Evolutionary conservation across 2,113 vertebrate species (phyloP).

Genomic region (Motacilla alba): DNA sequence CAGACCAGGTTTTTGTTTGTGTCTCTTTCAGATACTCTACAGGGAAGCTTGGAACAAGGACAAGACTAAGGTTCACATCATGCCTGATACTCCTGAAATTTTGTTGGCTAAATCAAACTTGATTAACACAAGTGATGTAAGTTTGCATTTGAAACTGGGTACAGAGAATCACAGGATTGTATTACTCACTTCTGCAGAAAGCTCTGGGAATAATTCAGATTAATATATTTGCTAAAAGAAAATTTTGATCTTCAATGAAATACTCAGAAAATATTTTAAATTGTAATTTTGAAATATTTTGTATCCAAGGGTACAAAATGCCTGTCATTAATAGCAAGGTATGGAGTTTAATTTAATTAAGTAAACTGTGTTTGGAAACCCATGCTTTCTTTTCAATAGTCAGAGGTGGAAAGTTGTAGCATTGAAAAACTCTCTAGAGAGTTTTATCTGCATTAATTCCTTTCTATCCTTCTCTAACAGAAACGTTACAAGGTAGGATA

Average conservation of each 20-base stretch:
- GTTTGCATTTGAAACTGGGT: background rate
- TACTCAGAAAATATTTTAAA: background rate
- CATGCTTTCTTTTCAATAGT: background rate
- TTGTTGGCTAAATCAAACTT: constrained; percentile 80
- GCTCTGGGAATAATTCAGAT: background rate
- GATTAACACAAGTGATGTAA: constrained; percentile 85
- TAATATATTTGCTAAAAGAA: background rate
- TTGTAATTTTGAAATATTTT: background rate
- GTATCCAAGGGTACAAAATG: background rate
- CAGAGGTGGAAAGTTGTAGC: background rate
- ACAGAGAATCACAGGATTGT: background rate
- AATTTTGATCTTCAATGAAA: background rate
- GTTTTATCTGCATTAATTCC: background rate
- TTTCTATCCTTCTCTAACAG: constrained; percentile 61
- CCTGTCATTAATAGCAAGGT: background rate
- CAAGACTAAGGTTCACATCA: constrained; percentile 79
- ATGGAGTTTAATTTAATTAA: background rate
- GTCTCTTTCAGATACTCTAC: constrained; percentile 71
- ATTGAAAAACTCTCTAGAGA: background rate
- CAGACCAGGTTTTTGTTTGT: background rate
- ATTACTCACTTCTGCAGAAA: background rate
- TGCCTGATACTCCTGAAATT: constrained; percentile 82
- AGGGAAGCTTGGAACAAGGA: constrained; percentile 82
- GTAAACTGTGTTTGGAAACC: background rate
- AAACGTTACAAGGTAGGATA: constrained; percentile 82